A percentile compares a stretch with the other conserved stretches of the same genome.
phyloP scores from a whole-genome alignment of 2,888 invertebrate species.

The Agonopterix subpropinquella region DNA sequence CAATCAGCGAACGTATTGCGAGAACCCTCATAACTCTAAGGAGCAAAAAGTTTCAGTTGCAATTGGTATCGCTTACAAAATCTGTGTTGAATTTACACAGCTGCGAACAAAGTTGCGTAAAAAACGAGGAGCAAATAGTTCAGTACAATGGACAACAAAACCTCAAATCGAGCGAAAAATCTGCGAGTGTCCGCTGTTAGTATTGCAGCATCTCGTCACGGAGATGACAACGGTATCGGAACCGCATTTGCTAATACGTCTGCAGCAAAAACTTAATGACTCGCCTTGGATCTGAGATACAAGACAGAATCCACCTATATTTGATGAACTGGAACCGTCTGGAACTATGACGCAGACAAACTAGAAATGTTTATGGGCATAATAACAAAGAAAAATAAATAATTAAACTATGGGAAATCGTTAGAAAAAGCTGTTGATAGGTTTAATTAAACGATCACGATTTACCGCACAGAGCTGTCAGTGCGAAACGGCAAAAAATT shows the following conservation, averaged over 20 bases:
- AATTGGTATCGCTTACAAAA: conserved; percentile 17
- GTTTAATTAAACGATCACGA: background rate
- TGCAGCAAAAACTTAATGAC: conserved; percentile 35
- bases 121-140: conserved; percentile 29
- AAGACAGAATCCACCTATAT: conserved; percentile 8
- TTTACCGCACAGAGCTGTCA: too few relatives aligned
- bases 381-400: too few relatives aligned
- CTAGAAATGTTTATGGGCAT: background rate
- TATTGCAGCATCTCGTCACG: conserved; percentile 14
- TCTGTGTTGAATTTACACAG: conserved; percentile 24
- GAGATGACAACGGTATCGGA: conserved; percentile 32
- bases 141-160: conserved; percentile 25
- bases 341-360: background rate
- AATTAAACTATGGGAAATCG: background rate
- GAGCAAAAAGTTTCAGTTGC: conserved; percentile 1
- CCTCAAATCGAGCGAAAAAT: conserved; percentile 30
- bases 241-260: conserved; percentile 30
- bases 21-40: conserved; percentile 14
- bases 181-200: conserved; percentile 17
- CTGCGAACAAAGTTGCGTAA: conserved; percentile 26
- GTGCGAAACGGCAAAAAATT: too few relatives aligned
- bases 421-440: background rate
- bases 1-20: conserved; percentile 14
- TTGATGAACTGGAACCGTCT: conserved; percentile 9
- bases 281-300: conserved; percentile 22